Base-by-base conservation (phyloP, 1,140 invertebrate genomes). In the Anoplolepis gracilipes region DNA sequence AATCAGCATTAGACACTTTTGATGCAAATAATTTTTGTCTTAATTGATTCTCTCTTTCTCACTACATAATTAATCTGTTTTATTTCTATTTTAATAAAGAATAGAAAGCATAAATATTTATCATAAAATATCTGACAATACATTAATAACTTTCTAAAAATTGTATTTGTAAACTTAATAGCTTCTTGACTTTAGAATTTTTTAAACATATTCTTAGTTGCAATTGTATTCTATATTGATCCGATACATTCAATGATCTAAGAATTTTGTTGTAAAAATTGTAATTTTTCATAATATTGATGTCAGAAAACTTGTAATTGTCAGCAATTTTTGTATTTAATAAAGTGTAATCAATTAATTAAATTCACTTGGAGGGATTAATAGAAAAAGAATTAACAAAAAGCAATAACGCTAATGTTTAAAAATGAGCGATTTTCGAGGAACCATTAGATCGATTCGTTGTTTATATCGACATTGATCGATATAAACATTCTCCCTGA, bases 401-500 rank as follows among this genome's bases (percentile, higher is more conserved):
- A 36, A 6, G 33, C 30, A 7, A 10, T 53, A 13, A 28, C 11
- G 11, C 3, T 46, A 46, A 62, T 30, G 59, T 11, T 11, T 36
- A 5, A 6, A 30, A 69, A 22, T 30, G 5, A 79, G 16, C 33
- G 42, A 36, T 69, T 55, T 79, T 69, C 22, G 10, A 36, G 39
- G 30, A 79, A 67, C 39, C 22, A n/a, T 61, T 25, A 64, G 28
- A 39, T 78, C 42, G 46, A 30, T 67, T 11, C 28, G 61, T 19
- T 65, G 39, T 36, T 46, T 25, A 62, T 76, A 39, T 33, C 73
- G 42, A 64, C 28, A 11, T 65, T 22, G 42, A 65, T 65, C 76
- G 59, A 78, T 78, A 78, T 78, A n/a, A n/a, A n/a, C n/a, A n/a
- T 79, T 79, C 33, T 5, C 16, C 16, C 16, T 53, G 39, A 13